phyloP scores from a whole-genome alignment of 2,113 vertebrate species.

The Micronycteris hirsuta region DNA sequence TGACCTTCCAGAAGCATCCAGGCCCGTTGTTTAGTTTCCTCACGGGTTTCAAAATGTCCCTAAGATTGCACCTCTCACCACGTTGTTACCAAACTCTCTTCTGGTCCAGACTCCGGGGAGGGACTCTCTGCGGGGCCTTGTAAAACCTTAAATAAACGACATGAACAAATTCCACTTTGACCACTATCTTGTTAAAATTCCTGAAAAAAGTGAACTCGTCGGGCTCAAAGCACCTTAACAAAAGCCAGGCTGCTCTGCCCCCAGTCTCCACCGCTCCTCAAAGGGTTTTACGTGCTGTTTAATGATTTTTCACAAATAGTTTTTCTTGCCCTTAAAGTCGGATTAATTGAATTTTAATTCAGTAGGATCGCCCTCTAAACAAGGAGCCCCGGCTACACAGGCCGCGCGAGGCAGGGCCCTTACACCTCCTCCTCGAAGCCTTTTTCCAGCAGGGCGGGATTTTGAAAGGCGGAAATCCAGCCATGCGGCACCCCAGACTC shows the following conservation, averaged over 20 bases:
- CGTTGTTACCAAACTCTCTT: not conserved
- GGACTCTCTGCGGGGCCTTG: constrained; percentile 51
- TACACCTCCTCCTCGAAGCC: not conserved
- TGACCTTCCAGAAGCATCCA: not conserved
- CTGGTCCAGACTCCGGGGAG: constrained; percentile 23
- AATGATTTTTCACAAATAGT: constrained; percentile 71
- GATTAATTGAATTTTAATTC: constrained; percentile 74
- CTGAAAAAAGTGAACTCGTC: constrained; percentile 64
- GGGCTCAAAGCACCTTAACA: constrained; percentile 47
- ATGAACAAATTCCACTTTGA: constrained; percentile 71
- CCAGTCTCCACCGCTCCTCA: not conserved
- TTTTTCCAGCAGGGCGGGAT: not conserved
- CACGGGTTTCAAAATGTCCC: not conserved
- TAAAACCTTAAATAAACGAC: constrained; percentile 73
- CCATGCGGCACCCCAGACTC: rapidly evolving
- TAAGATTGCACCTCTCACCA: not conserved
- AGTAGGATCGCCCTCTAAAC: constrained; percentile 36
- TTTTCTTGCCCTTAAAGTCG: constrained; percentile 61
- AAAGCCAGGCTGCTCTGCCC: constrained; percentile 47
- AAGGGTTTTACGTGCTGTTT: constrained; percentile 64
- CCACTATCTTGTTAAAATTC: constrained; percentile 77
- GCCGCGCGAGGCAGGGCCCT: not conserved
- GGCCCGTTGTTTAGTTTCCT: not conserved
- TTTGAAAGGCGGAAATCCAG: not conserved
- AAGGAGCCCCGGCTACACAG: not conserved